Conservation (phyloP, 2,113 vertebrate genomes). For the Laterallus jamaicensis region DNA sequence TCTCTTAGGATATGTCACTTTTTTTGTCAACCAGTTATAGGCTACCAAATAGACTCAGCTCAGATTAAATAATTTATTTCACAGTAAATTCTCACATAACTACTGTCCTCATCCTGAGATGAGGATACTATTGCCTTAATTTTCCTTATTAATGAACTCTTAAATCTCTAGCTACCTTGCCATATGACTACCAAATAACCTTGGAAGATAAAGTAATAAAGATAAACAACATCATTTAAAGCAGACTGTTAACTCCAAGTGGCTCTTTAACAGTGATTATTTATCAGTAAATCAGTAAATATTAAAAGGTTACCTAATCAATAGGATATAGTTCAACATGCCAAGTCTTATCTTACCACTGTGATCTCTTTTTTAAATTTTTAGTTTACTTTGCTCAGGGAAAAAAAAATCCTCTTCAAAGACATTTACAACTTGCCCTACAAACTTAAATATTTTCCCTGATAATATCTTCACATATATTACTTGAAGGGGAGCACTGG, state of each 20-base stretch:
- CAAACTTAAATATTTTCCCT: background rate
- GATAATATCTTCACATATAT: background rate
- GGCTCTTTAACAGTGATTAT: conserved; percentile 41
- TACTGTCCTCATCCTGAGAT: background rate
- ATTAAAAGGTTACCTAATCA: conserved; percentile 13
- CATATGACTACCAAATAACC: conserved; percentile 16
- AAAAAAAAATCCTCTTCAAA: background rate
- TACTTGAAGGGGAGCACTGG: background rate
- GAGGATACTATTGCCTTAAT: background rate
- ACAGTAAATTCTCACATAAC: background rate
- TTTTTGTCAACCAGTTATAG: background rate
- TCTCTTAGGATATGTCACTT: background rate
- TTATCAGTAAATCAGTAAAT: conserved; percentile 51
- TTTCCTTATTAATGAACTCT: conserved; percentile 3
- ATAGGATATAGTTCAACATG: background rate
- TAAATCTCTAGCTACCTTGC: conserved; percentile 5
- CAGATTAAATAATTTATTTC: background rate
- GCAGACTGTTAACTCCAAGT: background rate
- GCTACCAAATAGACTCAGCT: background rate
- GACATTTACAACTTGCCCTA: background rate
- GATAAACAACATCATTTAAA: conserved; percentile 37
- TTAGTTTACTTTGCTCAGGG: background rate
- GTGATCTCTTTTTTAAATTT: background rate
- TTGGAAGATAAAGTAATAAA: conserved; percentile 53
- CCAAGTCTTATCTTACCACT: background rate